Evolutionary conservation across 2,113 vertebrate species (phyloP).

Genomic region (Brachyistius frenatus): DNA sequence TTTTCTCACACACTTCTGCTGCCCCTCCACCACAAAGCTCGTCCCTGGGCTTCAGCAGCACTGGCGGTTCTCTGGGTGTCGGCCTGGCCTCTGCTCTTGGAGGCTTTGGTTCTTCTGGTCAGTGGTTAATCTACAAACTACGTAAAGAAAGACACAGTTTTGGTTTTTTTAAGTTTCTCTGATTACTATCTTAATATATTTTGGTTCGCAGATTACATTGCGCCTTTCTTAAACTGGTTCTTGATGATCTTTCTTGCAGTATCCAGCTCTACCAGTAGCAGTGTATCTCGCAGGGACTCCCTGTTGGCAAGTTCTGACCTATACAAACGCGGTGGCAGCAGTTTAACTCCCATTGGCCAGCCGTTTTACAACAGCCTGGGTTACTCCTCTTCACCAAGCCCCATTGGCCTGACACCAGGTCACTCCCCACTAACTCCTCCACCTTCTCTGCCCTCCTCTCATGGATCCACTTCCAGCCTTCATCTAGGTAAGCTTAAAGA

Average conservation of each 20-base stretch:
- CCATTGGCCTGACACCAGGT: constrained; percentile 96
- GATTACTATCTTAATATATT: too few relatives aligned
- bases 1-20: constrained; percentile 94
- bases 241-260: constrained; percentile 85
- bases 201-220: too few relatives aligned
- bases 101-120: constrained; percentile 96
- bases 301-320: constrained; percentile 95
- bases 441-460: constrained; percentile 94
- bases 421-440: constrained; percentile 98
- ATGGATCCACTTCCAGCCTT: constrained; percentile 98
- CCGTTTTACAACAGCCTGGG: constrained; percentile 99
- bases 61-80: constrained; percentile 90
- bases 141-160: too few relatives aligned
- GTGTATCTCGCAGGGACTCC: constrained; percentile 96
- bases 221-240: constrained; percentile 23
- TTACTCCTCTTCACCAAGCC: constrained; percentile 98
- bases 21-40: constrained; percentile 89
- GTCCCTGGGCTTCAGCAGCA: constrained; percentile 94
- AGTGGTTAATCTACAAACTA: constrained; percentile 57
- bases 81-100: constrained; percentile 95
- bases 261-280: constrained; percentile 96
- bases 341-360: constrained; percentile 96
- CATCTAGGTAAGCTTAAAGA: constrained; percentile 88
- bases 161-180: too few relatives aligned
- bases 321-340: constrained; percentile 97